Evolutionary conservation across 1,140 invertebrate species (phyloP).

Genomic region (Proales similis): DNA sequence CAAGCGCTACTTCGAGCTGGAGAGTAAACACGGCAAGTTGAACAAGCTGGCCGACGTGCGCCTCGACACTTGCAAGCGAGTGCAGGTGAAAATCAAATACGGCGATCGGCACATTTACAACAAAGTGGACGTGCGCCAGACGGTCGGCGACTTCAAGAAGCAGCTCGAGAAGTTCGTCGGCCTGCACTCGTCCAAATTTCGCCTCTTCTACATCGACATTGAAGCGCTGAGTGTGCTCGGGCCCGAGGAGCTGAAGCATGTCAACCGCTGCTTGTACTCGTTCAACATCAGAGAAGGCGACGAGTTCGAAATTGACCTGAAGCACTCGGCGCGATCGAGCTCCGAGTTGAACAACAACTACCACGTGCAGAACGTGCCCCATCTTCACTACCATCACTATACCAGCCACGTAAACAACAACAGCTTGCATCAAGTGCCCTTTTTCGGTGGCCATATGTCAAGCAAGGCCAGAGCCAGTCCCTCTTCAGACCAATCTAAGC

Average conservation of each 20-base stretch:
- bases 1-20: slow-evolving; percentile 66
- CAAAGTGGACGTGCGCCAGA: slow-evolving; percentile 52
- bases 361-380: slow-evolving; percentile 7
- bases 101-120: slow-evolving; percentile 64
- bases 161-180: slow-evolving; percentile 67
- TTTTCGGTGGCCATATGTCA: too few species aligned
- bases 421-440: slow-evolving; percentile 28
- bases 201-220: slow-evolving; percentile 71
- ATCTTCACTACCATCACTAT: slow-evolving; percentile 35
- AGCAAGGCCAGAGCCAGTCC: too few species aligned
- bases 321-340: slow-evolving; percentile 38
- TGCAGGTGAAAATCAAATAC: slow-evolving; percentile 72
- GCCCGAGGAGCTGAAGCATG: slow-evolving; percentile 76
- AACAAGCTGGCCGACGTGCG: slow-evolving; percentile 77
- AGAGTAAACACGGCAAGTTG: slow-evolving; percentile 72
- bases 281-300: slow-evolving; percentile 78
- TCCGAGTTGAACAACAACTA: slow-evolving; percentile 16
- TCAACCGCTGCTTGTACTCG: slow-evolving; percentile 76
- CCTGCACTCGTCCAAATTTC: slow-evolving; percentile 70
- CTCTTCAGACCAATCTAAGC: too few species aligned
- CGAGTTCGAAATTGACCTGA: slow-evolving; percentile 73
- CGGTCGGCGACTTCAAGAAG: slow-evolving; percentile 43
- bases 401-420: slow-evolving; percentile 33
- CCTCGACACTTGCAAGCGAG: slow-evolving; percentile 71
- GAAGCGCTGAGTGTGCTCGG: slow-evolving; percentile 58